Evolutionary conservation across 2,113 vertebrate species (phyloP).

Genomic region (Sinocyclocheilus rhinocerous): DNA sequence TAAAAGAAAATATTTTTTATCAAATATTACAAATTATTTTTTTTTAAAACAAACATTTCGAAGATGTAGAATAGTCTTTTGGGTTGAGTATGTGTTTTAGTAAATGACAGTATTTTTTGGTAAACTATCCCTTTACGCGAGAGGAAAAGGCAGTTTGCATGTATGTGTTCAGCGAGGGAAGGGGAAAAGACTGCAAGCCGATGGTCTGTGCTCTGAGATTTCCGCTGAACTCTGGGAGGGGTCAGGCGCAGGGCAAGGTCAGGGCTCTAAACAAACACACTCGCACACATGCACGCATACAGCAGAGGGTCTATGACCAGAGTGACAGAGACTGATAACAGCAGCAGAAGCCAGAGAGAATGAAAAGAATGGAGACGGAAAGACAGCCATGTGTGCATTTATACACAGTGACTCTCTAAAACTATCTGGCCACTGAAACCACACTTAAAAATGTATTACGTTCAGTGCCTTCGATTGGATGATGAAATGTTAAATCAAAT

Average conservation of each 20-base stretch:
- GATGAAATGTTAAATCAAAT: neutral
- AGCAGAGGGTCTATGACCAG: slow-evolving; percentile 44
- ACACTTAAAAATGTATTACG: no score
- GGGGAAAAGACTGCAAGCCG: slow-evolving; percentile 68
- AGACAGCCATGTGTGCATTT: neutral
- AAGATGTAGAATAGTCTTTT: no score
- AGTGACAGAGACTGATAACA: slow-evolving; percentile 49
- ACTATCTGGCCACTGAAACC: no score
- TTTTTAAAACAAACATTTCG: no score
- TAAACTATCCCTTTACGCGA: neutral
- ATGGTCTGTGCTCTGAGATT: slow-evolving; percentile 64
- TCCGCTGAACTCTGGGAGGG: slow-evolving; percentile 69
- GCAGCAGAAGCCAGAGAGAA: neutral
- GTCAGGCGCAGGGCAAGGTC: slow-evolving; percentile 70
- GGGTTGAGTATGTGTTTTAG: neutral
- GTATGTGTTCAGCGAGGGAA: slow-evolving; percentile 58
- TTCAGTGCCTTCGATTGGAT: no score
- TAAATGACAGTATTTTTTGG: neutral
- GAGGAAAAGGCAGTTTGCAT: slow-evolving; percentile 25
- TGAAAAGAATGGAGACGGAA: slow-evolving; percentile 3
- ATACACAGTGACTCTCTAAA: no score
- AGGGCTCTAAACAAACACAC: slow-evolving; percentile 67
- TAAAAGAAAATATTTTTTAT: neutral
- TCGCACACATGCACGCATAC: slow-evolving; percentile 44
- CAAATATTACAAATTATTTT: no score